Percentiles rank a stretch among this genome's conserved stretches.
Evolutionary conservation across 1,140 invertebrate genomes (phyloP).

Genomic region (Babylonia areolata): DNA sequence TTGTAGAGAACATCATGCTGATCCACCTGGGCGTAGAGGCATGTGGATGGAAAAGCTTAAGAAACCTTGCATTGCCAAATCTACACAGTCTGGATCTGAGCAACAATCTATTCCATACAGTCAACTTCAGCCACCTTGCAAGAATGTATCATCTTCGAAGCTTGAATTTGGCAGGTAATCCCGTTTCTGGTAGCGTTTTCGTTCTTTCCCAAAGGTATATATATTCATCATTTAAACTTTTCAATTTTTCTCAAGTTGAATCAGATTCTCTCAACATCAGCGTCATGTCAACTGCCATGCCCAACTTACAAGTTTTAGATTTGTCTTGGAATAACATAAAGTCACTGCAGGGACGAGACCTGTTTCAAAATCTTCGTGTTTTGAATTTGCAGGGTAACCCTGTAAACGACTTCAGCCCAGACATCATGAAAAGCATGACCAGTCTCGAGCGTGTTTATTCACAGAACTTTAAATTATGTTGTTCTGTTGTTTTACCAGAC

Average conservation of each 20-base stretch:
- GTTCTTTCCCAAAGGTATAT: not conserved
- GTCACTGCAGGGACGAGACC: not conserved
- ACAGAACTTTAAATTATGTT: constrained; percentile 58
- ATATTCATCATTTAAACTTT: not conserved
- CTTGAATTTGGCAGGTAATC: constrained; percentile 13
- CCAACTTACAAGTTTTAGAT: not conserved
- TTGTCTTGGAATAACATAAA: not conserved
- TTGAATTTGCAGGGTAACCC: not conserved
- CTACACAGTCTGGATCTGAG: constrained; percentile 17
- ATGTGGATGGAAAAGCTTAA: not conserved
- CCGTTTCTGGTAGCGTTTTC: constrained; percentile 25
- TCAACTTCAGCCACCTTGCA: not conserved
- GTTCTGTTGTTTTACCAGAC: constrained; percentile 38
- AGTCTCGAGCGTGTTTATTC: constrained; percentile 35
- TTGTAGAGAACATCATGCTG: not conserved
- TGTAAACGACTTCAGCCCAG: not conserved
- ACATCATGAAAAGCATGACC: constrained; percentile 35
- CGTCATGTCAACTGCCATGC: not conserved
- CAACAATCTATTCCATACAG: not conserved
- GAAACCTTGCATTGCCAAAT: not conserved
- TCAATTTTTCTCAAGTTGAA: not conserved
- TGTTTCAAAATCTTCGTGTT: not conserved
- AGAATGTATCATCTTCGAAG: not conserved
- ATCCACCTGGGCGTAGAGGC: not conserved
- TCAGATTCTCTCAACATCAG: not conserved